Base-by-base conservation (phyloP, 1,140 invertebrate species). In the Drosophila miranda region DNA sequence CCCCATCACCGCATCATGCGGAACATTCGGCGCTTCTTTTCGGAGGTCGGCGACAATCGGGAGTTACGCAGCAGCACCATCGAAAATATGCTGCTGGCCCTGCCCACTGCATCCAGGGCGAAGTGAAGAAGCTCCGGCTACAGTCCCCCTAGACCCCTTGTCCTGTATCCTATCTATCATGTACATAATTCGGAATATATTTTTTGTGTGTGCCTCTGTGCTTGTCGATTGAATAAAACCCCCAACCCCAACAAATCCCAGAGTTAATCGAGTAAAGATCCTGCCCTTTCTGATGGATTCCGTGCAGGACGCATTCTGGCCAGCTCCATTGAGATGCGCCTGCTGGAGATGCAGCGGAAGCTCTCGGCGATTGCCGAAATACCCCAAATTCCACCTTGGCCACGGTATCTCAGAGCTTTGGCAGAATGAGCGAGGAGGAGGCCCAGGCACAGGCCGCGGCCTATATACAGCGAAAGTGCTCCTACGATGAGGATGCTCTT, bases 1-100 rank as follows among this genome's bases (percentile, higher is more conserved):
- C 90, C 90, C 48, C 90, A 91, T 63, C 89, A 91, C 81, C 84
- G 90, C 68, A 90, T 91, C 66, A 71, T 91, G 43, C 64, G 86
- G 44, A 91, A 91, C 70, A 91, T 91, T 51, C 60, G 79, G 16
- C 90, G 90, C 48, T 90, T 91, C 76, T 90, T 91, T 71, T 72
- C 78, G 6, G 90, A 91, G 72, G 87, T 88, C 42, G 89, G 89
- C 63, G 88, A 91, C 38, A 90, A 91, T 63, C 67, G 75, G 23
- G 90, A 90, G 69, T 53, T 90, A 43, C 78, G 81, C 59, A 67
- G 62, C 58, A 89, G 78, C 56, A 90, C 87, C 61, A 78, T 91
- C 49, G 90, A 91, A 62, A 89, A 91, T 48, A 91, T 91, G 89
- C 70, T 91, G 51, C 41, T 91, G 69, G 82, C 86, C 11, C 58